These are phyloP conservation scores for Paracanthobrama guichenoti DNA, from an alignment of 2,113 vertebrate species.

Conservation along the genomic window DNA sequence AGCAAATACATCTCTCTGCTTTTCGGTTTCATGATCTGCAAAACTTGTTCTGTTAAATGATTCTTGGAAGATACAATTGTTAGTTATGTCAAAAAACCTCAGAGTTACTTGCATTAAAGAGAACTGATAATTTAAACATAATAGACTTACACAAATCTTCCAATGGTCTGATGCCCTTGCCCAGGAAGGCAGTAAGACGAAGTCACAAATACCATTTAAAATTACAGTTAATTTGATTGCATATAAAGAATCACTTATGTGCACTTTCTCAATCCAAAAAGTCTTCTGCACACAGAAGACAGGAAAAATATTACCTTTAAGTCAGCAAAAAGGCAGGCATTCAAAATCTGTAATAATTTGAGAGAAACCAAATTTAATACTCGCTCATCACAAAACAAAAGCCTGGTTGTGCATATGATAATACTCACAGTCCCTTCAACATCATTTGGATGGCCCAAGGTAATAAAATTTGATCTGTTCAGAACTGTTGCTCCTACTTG, in stretches of 20 bases:
- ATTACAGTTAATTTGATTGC: neutral
- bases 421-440: neutral
- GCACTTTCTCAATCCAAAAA: neutral
- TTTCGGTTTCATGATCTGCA: neutral
- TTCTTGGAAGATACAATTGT: neutral
- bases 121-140: too few relatives aligned
- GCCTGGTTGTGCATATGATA: neutral
- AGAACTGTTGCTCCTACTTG: neutral
- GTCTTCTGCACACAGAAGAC: too few relatives aligned
- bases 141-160: too few relatives aligned
- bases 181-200: neutral
- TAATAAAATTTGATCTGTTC: neutral
- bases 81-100: neutral
- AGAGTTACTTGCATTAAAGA: neutral
- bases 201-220: slow-evolving; percentile 3
- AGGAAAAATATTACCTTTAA: neutral
- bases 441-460: neutral
- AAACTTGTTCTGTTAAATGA: neutral
- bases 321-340: slow-evolving; percentile 16
- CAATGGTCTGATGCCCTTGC: too few relatives aligned
- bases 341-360: slow-evolving; percentile 7
- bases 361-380: neutral
- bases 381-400: neutral
- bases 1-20: neutral
- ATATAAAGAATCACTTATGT: neutral